Conservation (phyloP, 2,888 invertebrate species). For the Polyploca ridens region DNA sequence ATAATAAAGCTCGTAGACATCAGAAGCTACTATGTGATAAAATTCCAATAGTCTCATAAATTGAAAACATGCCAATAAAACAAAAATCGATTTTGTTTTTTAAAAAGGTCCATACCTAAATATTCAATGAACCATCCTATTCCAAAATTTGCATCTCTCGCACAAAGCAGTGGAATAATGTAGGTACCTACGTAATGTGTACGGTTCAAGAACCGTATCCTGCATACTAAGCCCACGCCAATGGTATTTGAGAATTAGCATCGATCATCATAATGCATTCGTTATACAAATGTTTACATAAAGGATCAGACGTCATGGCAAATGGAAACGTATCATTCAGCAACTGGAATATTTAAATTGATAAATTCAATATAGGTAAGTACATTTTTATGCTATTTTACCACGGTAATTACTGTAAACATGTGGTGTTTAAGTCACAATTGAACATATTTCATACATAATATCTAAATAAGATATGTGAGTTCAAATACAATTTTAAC, state of each 20-base stretch:
- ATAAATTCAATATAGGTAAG: background rate
- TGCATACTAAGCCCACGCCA: slow-evolving; percentile 12
- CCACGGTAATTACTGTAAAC: background rate
- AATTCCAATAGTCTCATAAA: background rate
- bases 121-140: too few relatives aligned
- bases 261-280: slow-evolving; percentile 23
- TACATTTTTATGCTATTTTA: background rate
- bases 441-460: background rate
- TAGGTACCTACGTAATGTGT: background rate
- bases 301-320: slow-evolving; percentile 18
- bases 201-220: slow-evolving; percentile 9
- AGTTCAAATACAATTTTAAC: too few relatives aligned
- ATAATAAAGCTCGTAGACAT: background rate
- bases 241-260: slow-evolving; percentile 18
- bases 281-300: slow-evolving; percentile 18
- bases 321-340: slow-evolving; percentile 7
- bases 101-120: background rate
- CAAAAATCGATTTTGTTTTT: too few relatives aligned
- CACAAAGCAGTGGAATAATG: background rate
- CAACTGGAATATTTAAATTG: background rate
- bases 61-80: background rate
- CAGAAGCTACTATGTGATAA: background rate
- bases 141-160: too few relatives aligned
- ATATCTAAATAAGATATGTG: too few relatives aligned
- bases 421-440: background rate